Evolutionary conservation across 1,140 invertebrate species (phyloP), one percentile per base, ranked within the genome.

Genomic region (Cephus cinctus): DNA sequence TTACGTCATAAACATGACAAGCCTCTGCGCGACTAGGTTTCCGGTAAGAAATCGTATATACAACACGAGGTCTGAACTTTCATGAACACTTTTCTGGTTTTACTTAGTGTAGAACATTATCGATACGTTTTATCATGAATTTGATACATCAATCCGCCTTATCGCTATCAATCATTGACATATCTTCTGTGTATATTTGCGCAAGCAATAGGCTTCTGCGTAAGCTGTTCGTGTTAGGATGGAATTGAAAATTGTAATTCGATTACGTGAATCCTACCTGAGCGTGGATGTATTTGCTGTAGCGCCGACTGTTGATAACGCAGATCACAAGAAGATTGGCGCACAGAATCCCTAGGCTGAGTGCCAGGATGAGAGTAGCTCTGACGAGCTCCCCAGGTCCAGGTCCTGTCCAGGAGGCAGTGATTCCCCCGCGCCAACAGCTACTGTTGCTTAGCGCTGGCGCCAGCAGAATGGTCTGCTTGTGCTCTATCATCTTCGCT

Each of bases 201-300:
- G n/a, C n/a, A n/a, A n/a, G 36, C 2, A 12, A 3, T 25, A 9
- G 21, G 16, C 15, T 21, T 34, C 23, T 5, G 9, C 15, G 2
- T 5, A 12, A 39, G 34, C 22, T 27, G 1, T 15, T 12, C 21
- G 5, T 12, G 15, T 40, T n/a, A 14, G 12, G 12, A 34, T 34
- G 4, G 35, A 38, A 21, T 15, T 27, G 8, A 6, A 27, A 18
- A 11, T 22, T 36, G 15, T 46, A 36, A 32, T 12, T 32, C 20
- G 5, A 39, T 36, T 44, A 9, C 2, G 8, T 1, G 14, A 36
- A 27, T 34, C 54, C 72, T 73, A 91, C 88, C 86, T 91, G 89
- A 59, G 88, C 86, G 68, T 90, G 87, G 53, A 92, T 90, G 66
- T 89, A 90, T 65, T 88, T 89, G 50, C 86, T 83, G 68, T 90